Evolutionary conservation across 2,888 invertebrate species (phyloP).

Genomic region (Leucophenga maculata): DNA sequence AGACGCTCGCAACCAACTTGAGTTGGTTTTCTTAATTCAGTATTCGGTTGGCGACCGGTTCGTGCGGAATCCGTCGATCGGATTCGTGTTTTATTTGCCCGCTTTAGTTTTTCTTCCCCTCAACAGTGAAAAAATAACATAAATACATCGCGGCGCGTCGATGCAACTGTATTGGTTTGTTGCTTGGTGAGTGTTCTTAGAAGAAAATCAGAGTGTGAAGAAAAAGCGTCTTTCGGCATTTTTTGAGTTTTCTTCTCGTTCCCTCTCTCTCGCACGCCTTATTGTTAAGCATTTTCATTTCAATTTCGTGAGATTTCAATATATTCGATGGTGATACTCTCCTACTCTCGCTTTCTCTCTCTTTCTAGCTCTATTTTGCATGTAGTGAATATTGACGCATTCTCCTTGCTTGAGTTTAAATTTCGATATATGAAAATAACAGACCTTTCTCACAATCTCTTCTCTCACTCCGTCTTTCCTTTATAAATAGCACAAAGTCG

Average conservation of each 20-base stretch:
- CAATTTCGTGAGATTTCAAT: constrained; percentile 2
- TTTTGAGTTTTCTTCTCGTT: neutral
- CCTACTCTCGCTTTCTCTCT: neutral
- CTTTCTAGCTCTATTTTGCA: neutral
- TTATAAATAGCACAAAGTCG: constrained; percentile 26
- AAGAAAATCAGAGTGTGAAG: neutral
- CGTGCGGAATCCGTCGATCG: constrained; percentile 29
- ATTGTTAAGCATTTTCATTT: constrained; percentile 17
- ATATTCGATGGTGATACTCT: neutral
- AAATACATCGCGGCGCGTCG: neutral
- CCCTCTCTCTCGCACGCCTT: neutral
- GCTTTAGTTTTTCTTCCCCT: constrained; percentile 12
- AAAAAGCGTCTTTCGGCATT: neutral
- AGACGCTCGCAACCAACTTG: constrained; percentile 64
- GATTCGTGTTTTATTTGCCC: constrained; percentile 39
- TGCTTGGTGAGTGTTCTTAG: neutral
- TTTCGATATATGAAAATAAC: too few relatives aligned
- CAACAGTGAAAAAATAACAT: neutral
- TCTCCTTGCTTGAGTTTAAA: too few relatives aligned
- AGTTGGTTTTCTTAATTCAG: constrained; percentile 67
- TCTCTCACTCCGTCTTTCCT: neutral
- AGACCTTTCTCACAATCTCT: too few relatives aligned
- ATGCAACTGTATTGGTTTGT: too few relatives aligned
- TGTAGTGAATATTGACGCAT: too few relatives aligned
- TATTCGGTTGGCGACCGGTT: constrained; percentile 63